Evolutionary conservation across 2,888 invertebrate genomes (phyloP).

Genomic region (Meandrusa payeni): DNA sequence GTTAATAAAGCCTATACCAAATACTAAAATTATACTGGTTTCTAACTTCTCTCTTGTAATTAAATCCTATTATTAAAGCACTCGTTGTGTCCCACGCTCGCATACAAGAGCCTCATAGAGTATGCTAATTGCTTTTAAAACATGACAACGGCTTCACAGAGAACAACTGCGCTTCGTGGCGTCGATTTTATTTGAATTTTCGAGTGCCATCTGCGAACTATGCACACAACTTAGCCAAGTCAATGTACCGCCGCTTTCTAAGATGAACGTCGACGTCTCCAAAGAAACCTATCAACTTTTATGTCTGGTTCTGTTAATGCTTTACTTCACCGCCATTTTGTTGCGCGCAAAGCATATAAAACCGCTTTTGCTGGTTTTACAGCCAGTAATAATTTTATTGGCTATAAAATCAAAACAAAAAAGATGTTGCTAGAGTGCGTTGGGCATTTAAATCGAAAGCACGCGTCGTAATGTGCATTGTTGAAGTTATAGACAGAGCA

Average conservation of each 20-base stretch:
- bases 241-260: constrained; percentile 20
- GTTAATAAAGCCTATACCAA: too few relatives aligned
- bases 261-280: constrained; percentile 12
- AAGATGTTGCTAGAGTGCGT: neutral
- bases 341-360: constrained; percentile 9
- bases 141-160: constrained; percentile 36
- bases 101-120: constrained; percentile 35
- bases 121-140: constrained; percentile 54
- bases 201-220: constrained; percentile 33
- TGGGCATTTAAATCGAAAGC: constrained; percentile 1
- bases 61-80: constrained; percentile 5
- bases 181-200: constrained; percentile 36
- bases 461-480: neutral
- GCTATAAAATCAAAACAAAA: constrained; percentile 13
- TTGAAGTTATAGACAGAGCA: too few relatives aligned
- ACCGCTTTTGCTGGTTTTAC: constrained; percentile 20
- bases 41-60: neutral
- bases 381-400: constrained; percentile 18
- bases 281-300: constrained; percentile 18
- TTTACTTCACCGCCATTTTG: constrained; percentile 2
- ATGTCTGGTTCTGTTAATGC: constrained; percentile 14
- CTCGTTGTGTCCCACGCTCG: constrained; percentile 31
- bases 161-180: constrained; percentile 27
- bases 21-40: too few relatives aligned
- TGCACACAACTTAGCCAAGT: constrained; percentile 33